These are phyloP conservation scores for Epinephelus coioides DNA, from an alignment of 2,797 vertebrate species.

Conservation along the genomic window DNA sequence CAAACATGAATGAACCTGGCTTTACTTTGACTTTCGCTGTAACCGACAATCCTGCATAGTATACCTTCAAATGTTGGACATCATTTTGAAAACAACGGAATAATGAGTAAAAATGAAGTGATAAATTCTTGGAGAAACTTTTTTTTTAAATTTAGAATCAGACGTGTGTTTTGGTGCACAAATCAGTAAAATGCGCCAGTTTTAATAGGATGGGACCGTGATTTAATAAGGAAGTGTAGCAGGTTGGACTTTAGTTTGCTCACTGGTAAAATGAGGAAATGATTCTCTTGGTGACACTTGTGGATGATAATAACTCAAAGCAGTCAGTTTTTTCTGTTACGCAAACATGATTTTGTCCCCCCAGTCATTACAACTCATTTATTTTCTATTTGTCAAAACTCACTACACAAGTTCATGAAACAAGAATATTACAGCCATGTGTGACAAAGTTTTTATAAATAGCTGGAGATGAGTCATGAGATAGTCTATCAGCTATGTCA, in stretches of 20 bases:
- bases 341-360: neutral
- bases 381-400: constrained; percentile 34
- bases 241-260: constrained; percentile 14
- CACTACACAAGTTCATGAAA: constrained; percentile 46
- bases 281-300: constrained; percentile 1
- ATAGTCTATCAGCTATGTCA: constrained; percentile 67
- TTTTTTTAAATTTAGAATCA: neutral
- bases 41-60: too few species aligned
- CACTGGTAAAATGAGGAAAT: constrained; percentile 12
- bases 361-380: constrained; percentile 12
- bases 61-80: neutral
- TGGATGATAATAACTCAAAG: constrained; percentile 33
- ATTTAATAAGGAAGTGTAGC: constrained; percentile 20
- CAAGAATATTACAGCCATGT: constrained; percentile 70
- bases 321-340: constrained; percentile 24
- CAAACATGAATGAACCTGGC: too few species aligned
- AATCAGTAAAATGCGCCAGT: constrained; percentile 4
- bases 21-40: too few species aligned
- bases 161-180: neutral
- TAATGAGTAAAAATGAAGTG: neutral
- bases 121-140: neutral
- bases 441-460: constrained; percentile 61
- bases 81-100: neutral
- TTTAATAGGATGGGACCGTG: neutral
- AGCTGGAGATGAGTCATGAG: constrained; percentile 60